Percentiles rank a stretch among this genome's conserved stretches.
Conservation (phyloP, 1,140 invertebrate genomes). For the Lysiphlebus fabarum region DNA sequence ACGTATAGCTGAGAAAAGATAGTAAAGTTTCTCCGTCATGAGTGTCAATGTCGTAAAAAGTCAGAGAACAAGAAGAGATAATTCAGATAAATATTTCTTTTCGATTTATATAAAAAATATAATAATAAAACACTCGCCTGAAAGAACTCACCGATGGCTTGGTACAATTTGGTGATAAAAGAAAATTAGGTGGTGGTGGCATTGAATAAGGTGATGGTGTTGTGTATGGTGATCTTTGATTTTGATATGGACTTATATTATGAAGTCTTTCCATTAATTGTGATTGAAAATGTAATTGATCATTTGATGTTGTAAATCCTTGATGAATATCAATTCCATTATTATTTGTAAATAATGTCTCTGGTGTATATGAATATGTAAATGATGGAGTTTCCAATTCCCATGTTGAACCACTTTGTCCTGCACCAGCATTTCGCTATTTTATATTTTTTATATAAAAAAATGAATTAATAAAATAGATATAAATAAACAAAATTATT, state of each 20-base stretch:
- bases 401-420: slow-evolving; percentile 45
- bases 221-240: slow-evolving; percentile 44
- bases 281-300: slow-evolving; percentile 54
- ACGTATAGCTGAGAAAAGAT: too few relatives aligned
- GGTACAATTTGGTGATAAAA: slow-evolving; percentile 38
- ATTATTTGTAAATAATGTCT: slow-evolving; percentile 35
- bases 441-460: too few relatives aligned
- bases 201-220: slow-evolving; percentile 42
- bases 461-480: too few relatives aligned
- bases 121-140: background rate
- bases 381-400: slow-evolving; percentile 44
- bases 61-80: too few relatives aligned
- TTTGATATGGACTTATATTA: slow-evolving; percentile 52
- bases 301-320: slow-evolving; percentile 34
- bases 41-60: too few relatives aligned
- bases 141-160: slow-evolving; percentile 37
- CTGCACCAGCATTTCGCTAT: slow-evolving; percentile 1
- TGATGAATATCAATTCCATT: slow-evolving; percentile 34
- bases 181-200: slow-evolving; percentile 36
- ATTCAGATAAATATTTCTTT: too few relatives aligned
- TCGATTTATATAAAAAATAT: too few relatives aligned
- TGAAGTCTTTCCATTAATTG: slow-evolving; percentile 61
- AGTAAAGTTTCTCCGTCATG: too few relatives aligned
- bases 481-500: too few relatives aligned
- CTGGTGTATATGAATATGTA: slow-evolving; percentile 41